Evolutionary conservation across 2,888 invertebrate species (phyloP), one percentile per base, ranked within the genome.

Genomic region (Rhodophaea formosa): DNA sequence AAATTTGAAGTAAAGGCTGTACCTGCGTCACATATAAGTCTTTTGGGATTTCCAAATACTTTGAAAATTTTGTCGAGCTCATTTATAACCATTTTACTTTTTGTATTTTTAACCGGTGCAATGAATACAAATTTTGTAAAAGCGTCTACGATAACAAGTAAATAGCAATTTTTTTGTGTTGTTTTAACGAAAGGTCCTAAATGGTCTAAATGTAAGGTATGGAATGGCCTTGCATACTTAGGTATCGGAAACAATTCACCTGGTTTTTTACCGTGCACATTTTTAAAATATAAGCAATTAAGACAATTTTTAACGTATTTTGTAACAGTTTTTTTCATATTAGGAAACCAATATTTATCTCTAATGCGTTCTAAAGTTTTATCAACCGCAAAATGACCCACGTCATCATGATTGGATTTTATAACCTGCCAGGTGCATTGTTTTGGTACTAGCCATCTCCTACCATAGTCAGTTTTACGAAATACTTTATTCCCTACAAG

Each of bases 111-210:
- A 10, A 68, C 63, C 15, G 74, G 65, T 51, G 65, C 63, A 49
- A 74, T 63, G n/a, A n/a, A n/a, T n/a, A n/a, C n/a, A 60, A 72
- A 78, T 65, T 76, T 76, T 14, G 72, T 74, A 53, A 74, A 68
- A 3, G 66, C 59, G 54, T 69, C 66, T 7, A 67, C 67, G 3
- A 57, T 52, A 6, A 69, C 66, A 14, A 69, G 57, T 10, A 69
- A 23, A 44, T 69, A 66, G 12, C 49, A 57, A 47, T 69, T 65
- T 53, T 64, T 47, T 12, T 58, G 54, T 3, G 57, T 62, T 23
- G 64, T 63, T 44, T 63, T 67, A 7, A 67, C 64, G 53, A 67
- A 68, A 6, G 66, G 68, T 0, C 67, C 69, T 8, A 66, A 49
- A 59, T 66, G 65, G 23, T 67, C 65, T 16, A 67, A n/a, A 17